Evolutionary conservation across 2,797 vertebrate species (phyloP).

Genomic region (Euphonia xanthogaster): DNA sequence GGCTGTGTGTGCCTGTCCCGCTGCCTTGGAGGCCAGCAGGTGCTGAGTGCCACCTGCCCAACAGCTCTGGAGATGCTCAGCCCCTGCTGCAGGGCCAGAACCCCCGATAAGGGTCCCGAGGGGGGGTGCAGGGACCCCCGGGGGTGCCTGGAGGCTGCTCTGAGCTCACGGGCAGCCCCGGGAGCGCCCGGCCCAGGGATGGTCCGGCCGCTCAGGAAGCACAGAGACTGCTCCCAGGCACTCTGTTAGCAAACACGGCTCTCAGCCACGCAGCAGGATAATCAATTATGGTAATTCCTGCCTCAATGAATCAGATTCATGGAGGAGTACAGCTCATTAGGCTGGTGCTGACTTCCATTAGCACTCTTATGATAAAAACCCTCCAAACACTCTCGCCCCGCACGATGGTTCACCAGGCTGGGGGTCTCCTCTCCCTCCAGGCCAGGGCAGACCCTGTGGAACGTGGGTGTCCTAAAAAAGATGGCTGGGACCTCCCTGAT

Average conservation of each 20-base stretch:
- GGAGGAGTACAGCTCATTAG: slow-evolving; percentile 59
- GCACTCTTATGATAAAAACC: slow-evolving; percentile 20
- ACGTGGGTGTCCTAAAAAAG: accelerated
- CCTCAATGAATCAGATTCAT: slow-evolving; percentile 70
- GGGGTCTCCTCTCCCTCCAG: background rate
- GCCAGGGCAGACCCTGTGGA: background rate
- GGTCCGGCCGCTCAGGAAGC: background rate
- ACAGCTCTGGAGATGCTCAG: background rate
- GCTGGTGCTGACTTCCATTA: slow-evolving; percentile 58
- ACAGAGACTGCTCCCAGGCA: background rate
- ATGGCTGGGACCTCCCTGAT: accelerated
- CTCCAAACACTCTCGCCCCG: background rate
- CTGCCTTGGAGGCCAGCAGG: background rate
- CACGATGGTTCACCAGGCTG: background rate
- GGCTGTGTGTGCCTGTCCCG: background rate
- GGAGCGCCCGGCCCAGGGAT: background rate
- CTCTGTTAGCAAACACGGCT: slow-evolving; percentile 30
- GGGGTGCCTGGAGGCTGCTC: accelerated
- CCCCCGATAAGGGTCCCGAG: accelerated
- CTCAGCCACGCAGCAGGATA: slow-evolving; percentile 50
- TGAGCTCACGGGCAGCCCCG: background rate
- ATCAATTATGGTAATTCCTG: slow-evolving; percentile 76
- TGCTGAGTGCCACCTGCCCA: background rate
- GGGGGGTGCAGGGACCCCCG: accelerated
- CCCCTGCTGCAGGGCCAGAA: background rate